Conservation (phyloP, 2,888 invertebrate genomes). For the Thelaira solivaga region DNA sequence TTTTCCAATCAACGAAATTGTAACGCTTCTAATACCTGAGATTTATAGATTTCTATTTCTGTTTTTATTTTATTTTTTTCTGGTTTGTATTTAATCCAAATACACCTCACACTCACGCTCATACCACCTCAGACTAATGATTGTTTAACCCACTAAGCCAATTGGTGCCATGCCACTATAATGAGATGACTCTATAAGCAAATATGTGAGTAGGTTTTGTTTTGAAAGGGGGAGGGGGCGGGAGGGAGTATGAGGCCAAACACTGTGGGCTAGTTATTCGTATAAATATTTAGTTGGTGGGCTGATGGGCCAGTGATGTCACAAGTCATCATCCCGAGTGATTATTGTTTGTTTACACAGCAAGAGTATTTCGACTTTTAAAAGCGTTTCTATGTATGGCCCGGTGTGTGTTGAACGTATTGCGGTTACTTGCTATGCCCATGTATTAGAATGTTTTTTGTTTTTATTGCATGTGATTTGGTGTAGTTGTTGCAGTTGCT, state of each 20-base stretch:
- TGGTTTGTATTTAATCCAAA: neutral
- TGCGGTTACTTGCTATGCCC: constrained; percentile 32
- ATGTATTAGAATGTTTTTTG: neutral
- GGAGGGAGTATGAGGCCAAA: too few relatives aligned
- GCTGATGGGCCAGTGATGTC: constrained; percentile 29
- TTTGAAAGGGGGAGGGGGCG: too few relatives aligned
- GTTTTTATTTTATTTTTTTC: neutral
- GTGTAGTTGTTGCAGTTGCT: neutral
- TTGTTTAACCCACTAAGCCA: constrained; percentile 45
- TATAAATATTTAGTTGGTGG: neutral
- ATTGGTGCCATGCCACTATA: constrained; percentile 24
- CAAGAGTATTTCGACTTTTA: neutral
- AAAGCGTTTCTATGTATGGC: neutral
- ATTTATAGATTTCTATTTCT: constrained; percentile 37
- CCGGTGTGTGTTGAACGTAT: neutral
- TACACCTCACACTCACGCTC: neutral
- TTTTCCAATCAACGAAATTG: constrained; percentile 45
- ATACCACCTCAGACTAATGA: constrained; percentile 1
- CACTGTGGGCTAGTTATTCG: neutral
- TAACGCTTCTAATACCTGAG: constrained; percentile 38
- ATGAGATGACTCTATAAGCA: constrained; percentile 18
- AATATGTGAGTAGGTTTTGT: neutral
- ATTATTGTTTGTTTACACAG: constrained; percentile 48
- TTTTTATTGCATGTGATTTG: neutral
- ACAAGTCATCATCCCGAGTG: constrained; percentile 43